Percentiles rank a stretch among this genome's conserved stretches.
Conservation (phyloP, 1,140 invertebrate genomes). For the Antheraea pernyi region DNA sequence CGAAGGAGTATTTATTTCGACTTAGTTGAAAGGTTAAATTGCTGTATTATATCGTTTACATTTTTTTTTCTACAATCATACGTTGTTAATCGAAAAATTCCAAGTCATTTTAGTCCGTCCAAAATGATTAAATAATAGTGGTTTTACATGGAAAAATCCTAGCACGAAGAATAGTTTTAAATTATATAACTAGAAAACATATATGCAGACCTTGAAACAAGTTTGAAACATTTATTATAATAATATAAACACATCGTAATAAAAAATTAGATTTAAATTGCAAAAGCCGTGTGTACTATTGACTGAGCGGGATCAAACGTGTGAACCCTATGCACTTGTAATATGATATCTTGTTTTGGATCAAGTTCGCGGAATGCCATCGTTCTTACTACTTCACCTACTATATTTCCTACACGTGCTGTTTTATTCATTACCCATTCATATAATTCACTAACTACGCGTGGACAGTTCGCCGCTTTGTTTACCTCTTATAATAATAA, state of each 20-base stretch:
- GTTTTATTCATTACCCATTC: conserved; percentile 27
- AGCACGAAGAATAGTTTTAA: too few relatives aligned
- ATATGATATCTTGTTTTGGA: conserved; percentile 9
- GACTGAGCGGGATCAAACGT: background rate
- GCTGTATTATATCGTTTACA: background rate
- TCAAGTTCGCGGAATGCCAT: conserved; percentile 13
- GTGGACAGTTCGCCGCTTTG: too few relatives aligned
- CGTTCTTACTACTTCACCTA: conserved; percentile 13
- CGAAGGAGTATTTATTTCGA: conserved; percentile 30
- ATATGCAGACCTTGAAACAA: background rate
- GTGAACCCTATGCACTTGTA: conserved; percentile 4
- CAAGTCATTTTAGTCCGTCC: too few relatives aligned
- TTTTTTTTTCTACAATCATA: background rate
- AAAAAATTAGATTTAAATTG: background rate
- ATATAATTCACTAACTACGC: conserved; percentile 10
- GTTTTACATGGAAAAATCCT: too few relatives aligned
- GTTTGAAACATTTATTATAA: background rate
- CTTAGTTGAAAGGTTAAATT: conserved; percentile 26
- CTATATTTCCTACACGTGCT: conserved; percentile 24
- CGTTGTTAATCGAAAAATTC: background rate
- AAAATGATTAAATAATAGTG: too few relatives aligned
- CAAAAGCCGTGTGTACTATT: background rate
- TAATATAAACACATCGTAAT: background rate
- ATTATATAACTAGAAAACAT: too few relatives aligned
- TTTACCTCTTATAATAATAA: too few relatives aligned